phyloP scores from a whole-genome alignment of 1,140 invertebrate species.

The Orius insidiosus region DNA sequence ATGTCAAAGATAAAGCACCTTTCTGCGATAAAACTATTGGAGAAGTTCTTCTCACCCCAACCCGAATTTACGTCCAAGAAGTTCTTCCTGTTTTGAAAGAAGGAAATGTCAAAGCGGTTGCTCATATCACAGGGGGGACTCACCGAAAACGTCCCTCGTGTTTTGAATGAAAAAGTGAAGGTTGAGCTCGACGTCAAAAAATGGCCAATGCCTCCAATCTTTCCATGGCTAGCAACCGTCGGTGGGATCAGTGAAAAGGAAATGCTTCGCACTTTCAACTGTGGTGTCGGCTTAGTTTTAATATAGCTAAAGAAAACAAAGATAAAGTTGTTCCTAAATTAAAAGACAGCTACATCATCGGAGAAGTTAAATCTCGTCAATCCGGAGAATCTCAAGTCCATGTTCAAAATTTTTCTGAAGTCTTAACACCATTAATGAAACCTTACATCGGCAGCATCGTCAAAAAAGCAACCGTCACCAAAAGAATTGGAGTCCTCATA shows the following conservation, averaged over 20 bases:
- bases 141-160: constrained; percentile 76
- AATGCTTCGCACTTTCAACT: constrained; percentile 81
- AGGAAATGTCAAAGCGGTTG: constrained; percentile 69
- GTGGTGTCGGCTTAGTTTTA: constrained; percentile 76
- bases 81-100: constrained; percentile 52
- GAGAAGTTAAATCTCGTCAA: constrained; percentile 32
- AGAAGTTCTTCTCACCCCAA: constrained; percentile 74
- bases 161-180: constrained; percentile 45
- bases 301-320: constrained; percentile 45
- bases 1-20: constrained; percentile 52
- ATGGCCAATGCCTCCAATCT: constrained; percentile 57
- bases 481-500: constrained; percentile 68
- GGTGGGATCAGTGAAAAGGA: constrained; percentile 49
- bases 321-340: constrained; percentile 29
- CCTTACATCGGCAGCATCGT: constrained; percentile 30
- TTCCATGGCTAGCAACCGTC: constrained; percentile 39
- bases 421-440: constrained; percentile 37
- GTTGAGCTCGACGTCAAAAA: constrained; percentile 52
- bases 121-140: constrained; percentile 91
- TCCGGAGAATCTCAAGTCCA: constrained; percentile 32
- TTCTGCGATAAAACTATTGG: constrained; percentile 44
- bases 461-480: constrained; percentile 23
- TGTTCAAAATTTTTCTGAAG: constrained; percentile 45
- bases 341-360: constrained; percentile 39
- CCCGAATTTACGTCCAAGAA: constrained; percentile 74